These are phyloP conservation scores for Epizoanthus stellaris DNA, from an alignment of 92 coral and sea anemone genomes.

Conservation along the genomic window DNA sequence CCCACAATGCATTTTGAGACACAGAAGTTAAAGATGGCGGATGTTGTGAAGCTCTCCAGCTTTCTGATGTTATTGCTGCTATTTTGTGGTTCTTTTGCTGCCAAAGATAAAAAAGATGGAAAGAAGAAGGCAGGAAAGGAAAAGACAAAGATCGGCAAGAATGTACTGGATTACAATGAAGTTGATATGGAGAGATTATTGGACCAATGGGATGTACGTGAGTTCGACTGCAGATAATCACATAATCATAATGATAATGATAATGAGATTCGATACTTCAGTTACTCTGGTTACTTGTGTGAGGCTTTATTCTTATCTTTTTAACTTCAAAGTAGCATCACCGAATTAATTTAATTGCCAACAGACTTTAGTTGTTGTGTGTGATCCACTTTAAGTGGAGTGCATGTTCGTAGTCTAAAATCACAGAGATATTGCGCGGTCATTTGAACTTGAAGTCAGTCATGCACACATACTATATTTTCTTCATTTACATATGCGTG, in stretches of 20 bases:
- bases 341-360: too few relatives aligned
- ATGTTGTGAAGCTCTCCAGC: not conserved
- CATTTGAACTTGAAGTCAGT: too few relatives aligned
- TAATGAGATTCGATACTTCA: too few relatives aligned
- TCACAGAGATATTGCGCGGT: too few relatives aligned
- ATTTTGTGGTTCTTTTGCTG: slow-evolving; percentile 39
- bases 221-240: too few relatives aligned
- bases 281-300: too few relatives aligned
- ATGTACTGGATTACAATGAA: slow-evolving; percentile 88
- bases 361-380: too few relatives aligned
- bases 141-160: slow-evolving; percentile 82
- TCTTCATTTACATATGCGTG: too few relatives aligned
- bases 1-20: slow-evolving; percentile 11
- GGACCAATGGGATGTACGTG: slow-evolving; percentile 98
- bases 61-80: slow-evolving; percentile 41
- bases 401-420: not conserved
- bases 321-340: too few relatives aligned
- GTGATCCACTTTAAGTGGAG: too few relatives aligned
- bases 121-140: slow-evolving; percentile 60
- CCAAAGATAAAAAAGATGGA: slow-evolving; percentile 49
- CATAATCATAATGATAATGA: not conserved
- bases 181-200: slow-evolving; percentile 81
- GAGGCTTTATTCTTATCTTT: too few relatives aligned
- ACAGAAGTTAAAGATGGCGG: slow-evolving; percentile 51
- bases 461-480: too few relatives aligned